Percentiles rank a stretch among this genome's conserved stretches.
Evolutionary conservation across 2,888 invertebrate species (phyloP).

Genomic region (Amblyjoppa proteus): DNA sequence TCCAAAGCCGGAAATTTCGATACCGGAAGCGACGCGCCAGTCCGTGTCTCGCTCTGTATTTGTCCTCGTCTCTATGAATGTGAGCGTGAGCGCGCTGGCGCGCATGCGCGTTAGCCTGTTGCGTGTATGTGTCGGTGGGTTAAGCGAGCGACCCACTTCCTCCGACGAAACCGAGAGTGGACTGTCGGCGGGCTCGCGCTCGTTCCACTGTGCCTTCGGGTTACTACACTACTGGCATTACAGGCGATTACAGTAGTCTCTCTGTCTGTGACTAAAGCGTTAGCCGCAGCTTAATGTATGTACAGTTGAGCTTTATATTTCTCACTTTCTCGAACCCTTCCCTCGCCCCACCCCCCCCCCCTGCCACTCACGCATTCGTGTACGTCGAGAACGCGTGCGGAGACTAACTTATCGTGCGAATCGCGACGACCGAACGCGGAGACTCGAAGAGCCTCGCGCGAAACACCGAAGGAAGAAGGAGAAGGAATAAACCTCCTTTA

Average conservation of each 20-base stretch:
- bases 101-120: constrained; percentile 58
- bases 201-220: constrained; percentile 35
- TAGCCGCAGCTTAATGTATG: background rate
- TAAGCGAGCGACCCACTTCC: constrained; percentile 79
- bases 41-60: constrained; percentile 56
- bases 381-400: constrained; percentile 58
- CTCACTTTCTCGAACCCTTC: constrained; percentile 8
- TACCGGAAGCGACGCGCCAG: constrained; percentile 79
- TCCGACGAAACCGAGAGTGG: constrained; percentile 81
- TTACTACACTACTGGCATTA: constrained; percentile 20
- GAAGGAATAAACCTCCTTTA: constrained; percentile 28
- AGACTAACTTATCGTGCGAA: constrained; percentile 34
- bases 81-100: constrained; percentile 23
- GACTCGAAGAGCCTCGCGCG: background rate
- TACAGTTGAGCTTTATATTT: constrained; percentile 19
- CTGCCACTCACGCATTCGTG: background rate
- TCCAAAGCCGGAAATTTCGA: constrained; percentile 82
- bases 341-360: background rate
- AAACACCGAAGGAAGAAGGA: background rate
- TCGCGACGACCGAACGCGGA: constrained; percentile 6
- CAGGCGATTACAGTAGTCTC: constrained; percentile 10
- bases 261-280: background rate
- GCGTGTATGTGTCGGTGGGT: constrained; percentile 8
- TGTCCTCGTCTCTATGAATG: constrained; percentile 17
- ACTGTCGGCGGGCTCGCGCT: constrained; percentile 49